Evolutionary conservation across 2,797 vertebrate species (phyloP).

Genomic region (Acropternis orthonyx): DNA sequence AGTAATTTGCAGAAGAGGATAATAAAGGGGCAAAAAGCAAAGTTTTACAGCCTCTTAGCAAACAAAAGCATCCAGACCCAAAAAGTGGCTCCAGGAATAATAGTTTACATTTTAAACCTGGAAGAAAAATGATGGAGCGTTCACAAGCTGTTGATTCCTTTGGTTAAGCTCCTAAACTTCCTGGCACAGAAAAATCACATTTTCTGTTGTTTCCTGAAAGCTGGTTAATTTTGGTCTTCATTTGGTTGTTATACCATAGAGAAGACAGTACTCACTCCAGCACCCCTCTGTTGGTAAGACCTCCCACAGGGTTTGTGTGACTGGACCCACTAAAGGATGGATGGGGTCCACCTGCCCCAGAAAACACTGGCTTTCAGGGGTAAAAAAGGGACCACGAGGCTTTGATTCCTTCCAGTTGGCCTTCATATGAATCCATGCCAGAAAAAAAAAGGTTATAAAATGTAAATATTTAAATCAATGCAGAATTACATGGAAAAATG

Average conservation of each 20-base stretch:
- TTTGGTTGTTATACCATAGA: background rate
- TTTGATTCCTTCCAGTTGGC: background rate
- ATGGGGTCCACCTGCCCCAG: background rate
- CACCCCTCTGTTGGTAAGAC: background rate
- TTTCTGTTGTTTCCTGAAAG: background rate
- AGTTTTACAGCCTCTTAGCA: background rate
- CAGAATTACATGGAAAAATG: background rate
- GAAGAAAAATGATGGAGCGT: background rate
- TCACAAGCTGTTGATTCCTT: background rate
- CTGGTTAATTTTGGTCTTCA: background rate
- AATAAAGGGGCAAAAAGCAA: background rate
- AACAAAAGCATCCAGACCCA: background rate
- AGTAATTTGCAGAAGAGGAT: background rate
- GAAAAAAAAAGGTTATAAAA: background rate
- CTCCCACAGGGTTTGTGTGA: background rate
- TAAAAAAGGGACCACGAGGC: background rate
- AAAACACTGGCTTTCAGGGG: background rate
- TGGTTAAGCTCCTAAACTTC: background rate
- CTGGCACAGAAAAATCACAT: background rate
- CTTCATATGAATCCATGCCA: background rate
- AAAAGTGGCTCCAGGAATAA: background rate
- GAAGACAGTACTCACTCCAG: background rate
- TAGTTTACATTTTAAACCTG: background rate
- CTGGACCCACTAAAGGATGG: background rate
- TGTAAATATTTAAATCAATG: background rate